These are phyloP conservation scores for Morelia viridis DNA, from an alignment of 2,797 vertebrate genomes.

Conservation along the genomic window DNA sequence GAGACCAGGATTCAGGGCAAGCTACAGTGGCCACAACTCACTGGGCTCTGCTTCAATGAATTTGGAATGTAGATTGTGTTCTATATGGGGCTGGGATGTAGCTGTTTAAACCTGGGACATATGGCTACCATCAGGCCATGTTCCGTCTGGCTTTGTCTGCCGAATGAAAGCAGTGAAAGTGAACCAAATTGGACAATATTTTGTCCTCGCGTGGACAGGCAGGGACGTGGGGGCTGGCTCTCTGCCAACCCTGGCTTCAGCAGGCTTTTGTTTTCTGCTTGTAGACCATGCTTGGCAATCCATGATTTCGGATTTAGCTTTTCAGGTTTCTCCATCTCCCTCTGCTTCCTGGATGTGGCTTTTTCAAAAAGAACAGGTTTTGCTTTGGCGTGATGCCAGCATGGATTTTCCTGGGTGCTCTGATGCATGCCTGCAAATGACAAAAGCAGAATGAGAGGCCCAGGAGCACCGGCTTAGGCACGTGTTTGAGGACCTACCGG, in stretches of 20 bases:
- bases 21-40: neutral
- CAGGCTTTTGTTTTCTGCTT: conserved; percentile 64
- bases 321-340: neutral
- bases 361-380: neutral
- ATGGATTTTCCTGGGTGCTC: neutral
- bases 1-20: neutral
- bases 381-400: neutral
- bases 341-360: neutral
- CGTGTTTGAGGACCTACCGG: neutral
- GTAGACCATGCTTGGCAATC: conserved; percentile 67
- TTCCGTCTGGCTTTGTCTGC: conserved; percentile 39
- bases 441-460: neutral
- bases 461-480: neutral
- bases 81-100: neutral
- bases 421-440: neutral
- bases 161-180: conserved; percentile 32
- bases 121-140: neutral
- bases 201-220: neutral
- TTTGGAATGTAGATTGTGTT: neutral
- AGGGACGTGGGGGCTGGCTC: conserved; percentile 41
- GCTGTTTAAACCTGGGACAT: conserved; percentile 5
- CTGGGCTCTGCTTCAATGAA: neutral
- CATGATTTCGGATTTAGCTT: conserved; percentile 72
- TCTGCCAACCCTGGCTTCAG: conserved; percentile 58
- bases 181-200: conserved; percentile 54